phyloP scores from a whole-genome alignment of 2,888 invertebrate genomes.

The Mimachlamys varia region DNA sequence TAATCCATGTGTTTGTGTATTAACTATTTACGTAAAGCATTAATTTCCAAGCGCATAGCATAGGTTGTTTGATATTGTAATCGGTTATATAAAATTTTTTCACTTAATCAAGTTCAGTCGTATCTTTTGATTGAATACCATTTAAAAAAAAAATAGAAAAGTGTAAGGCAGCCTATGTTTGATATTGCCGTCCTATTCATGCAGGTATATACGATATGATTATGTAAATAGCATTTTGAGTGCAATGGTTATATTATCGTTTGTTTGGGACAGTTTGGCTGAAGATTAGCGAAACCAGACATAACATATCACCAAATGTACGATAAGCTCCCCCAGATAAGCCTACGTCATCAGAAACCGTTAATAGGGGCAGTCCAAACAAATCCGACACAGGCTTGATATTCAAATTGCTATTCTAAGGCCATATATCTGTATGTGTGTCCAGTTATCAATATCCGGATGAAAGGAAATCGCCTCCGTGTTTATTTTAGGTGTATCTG shows the following conservation, averaged over 20 bases:
- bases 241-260: too few species aligned
- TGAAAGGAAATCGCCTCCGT: slow-evolving; percentile 23
- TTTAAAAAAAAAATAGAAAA: neutral
- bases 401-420: slow-evolving; percentile 21
- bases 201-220: too few species aligned
- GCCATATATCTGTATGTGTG: neutral
- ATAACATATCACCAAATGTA: neutral
- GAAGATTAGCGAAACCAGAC: neutral
- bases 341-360: slow-evolving; percentile 25
- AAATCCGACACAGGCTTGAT: neutral
- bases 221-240: too few species aligned
- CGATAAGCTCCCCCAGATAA: neutral
- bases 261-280: neutral
- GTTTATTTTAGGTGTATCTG: slow-evolving; percentile 34
- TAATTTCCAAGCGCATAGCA: neutral
- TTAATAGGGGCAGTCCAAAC: slow-evolving; percentile 20
- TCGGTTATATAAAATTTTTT: neutral
- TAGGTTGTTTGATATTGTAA: neutral
- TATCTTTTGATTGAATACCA: too few species aligned
- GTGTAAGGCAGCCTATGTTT: neutral
- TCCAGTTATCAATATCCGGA: slow-evolving; percentile 36
- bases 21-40: neutral
- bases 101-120: neutral
- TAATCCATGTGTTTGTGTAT: neutral
- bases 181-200: neutral